Base-by-base conservation (phyloP, 2,797 vertebrate species). In the Otolemur crassicaudatus region DNA sequence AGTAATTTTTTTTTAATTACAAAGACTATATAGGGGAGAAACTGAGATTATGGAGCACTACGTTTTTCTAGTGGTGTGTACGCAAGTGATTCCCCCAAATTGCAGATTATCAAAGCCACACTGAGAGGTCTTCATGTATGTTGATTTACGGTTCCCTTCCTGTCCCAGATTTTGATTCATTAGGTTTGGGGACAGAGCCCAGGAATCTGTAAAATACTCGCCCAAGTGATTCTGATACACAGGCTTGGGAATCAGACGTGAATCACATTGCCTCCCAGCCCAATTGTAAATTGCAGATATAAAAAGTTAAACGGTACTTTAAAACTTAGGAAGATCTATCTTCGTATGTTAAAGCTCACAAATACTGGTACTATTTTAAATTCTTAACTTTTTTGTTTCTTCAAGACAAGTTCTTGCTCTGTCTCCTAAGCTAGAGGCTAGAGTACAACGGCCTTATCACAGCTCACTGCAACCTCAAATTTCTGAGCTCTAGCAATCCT, bases 221-320 rank as follows among this genome's bases (percentile, higher is more conserved):
- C 25, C 53, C 27, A 29, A 17, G 61, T 13, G 67, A 85, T 67
- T 83, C 65, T 3, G 0, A 20, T 22, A n/a, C 80, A 10, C 2
- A 29, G 49, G 9, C 43, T 9, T 19, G 31, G 46, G 77, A 60
- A 34, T 58, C 56, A 31, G 65, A 65, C 27, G 8, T 25, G 70
- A 46, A 0, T 6, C 23, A 1, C 19, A 6, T 4, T 13, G 27
- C 37, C 37, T n/a, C 63, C 13, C 10, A 9, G 58, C 49, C 31
- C 31, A 16, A 2, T 2, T 12, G 61, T 1, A 25, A 27, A 13
- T 0, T 0, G 8, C 27, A 4, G 1, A 9, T 56, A 22, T 16
- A 8, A 85, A 85, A 61, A 83, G n/a, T 13, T 80, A 29, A 43
- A 70, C 72, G 5, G 56, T 5, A 49, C 7, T 58, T 49, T 29